Evolutionary conservation across 2,797 vertebrate species (phyloP).

Genomic region (Sebastes steindachneri): DNA sequence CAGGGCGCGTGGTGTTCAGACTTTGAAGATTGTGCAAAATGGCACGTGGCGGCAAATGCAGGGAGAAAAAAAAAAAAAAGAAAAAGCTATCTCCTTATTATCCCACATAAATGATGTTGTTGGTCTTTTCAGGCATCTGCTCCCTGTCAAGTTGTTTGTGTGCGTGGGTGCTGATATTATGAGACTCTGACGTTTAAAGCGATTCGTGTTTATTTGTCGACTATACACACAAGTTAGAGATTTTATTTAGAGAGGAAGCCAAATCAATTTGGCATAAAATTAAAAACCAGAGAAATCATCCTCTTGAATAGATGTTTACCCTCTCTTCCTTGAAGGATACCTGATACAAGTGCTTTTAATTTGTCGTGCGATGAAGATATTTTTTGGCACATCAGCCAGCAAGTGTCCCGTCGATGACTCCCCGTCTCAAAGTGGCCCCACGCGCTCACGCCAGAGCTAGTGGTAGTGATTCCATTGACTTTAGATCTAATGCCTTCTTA

Average conservation of each 20-base stretch:
- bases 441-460: constrained; percentile 21
- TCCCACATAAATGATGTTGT: constrained; percentile 28
- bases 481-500: constrained; percentile 63
- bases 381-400: background rate
- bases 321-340: background rate
- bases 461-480: constrained; percentile 59
- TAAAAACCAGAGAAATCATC: background rate
- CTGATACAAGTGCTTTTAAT: background rate
- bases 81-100: constrained; percentile 24
- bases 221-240: background rate
- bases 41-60: constrained; percentile 38
- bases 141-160: constrained; percentile 15
- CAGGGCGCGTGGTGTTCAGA: constrained; percentile 52
- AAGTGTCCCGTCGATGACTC: constrained; percentile 21
- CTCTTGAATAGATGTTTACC: background rate
- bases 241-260: background rate
- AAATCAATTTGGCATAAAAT: constrained; percentile 7
- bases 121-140: constrained; percentile 14
- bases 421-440: constrained; percentile 28
- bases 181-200: background rate
- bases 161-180: constrained; percentile 9
- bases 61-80: background rate
- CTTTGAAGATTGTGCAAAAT: constrained; percentile 63
- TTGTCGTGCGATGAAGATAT: background rate
- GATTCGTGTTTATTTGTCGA: constrained; percentile 3